Base-by-base conservation (phyloP, 1,140 invertebrate species). In the Macrotrachela quadricornifera region DNA sequence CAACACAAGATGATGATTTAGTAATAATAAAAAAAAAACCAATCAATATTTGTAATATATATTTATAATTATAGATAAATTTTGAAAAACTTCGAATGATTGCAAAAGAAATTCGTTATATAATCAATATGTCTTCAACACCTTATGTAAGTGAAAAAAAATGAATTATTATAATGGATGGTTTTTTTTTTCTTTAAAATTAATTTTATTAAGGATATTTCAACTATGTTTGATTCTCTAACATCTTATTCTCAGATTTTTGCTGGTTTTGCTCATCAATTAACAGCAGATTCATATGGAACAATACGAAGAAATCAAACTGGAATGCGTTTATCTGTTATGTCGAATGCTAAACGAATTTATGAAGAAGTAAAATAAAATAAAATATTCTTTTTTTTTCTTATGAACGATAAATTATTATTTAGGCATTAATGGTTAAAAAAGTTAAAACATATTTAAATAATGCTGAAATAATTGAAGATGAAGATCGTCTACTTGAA, bases 1-100 rank as follows among this genome's bases (percentile, higher is more conserved):
- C 95, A 67, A 86, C 87, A 0, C 77, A 79, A 62, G 82, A 94
- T 8, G 88, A 95, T 68, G 77, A 78, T 41, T 73, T 97, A 58
- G 81, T 92, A 9, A n/a, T 30, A 30, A 30, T 30, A 2, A 30
- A 30, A 8, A 30, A 30, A 30, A n/a, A n/a, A n/a, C n/a, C n/a
- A n/a, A 56, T 56, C 44, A 17, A 38, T 38, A 37, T 42, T 30
- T 30, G 21, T 30, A 4, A 2, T 2, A 30, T 30, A 4, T 8
- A 30, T 30, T 30, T 2, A 30, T 30, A 4, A 8, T 30, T 30
- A 4, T 30, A 30, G 57, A 61, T 75, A 36, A 99, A 99, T 71
- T 97, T 97, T 68, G 94, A 99, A 67, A 99, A 99, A 64, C 71
- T 99, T 44, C 73, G 94, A 57, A 96, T 97, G 86, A 86, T 99